These are phyloP conservation scores for Cacoxenus indagator DNA, from an alignment of 2,888 invertebrate genomes.

Conservation along the genomic window DNA sequence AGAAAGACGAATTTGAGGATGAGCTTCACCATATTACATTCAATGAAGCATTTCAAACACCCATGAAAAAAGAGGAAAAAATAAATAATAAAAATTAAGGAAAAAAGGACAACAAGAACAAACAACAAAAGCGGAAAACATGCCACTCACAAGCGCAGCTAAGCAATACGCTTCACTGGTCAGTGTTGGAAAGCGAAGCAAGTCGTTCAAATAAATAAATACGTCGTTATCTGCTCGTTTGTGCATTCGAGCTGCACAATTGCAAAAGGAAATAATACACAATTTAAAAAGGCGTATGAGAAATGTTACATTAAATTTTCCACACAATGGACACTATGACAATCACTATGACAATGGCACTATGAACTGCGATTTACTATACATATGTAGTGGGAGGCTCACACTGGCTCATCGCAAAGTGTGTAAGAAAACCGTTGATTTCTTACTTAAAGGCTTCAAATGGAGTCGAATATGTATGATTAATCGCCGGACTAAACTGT, in stretches of 20 bases:
- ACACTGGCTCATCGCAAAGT: too few relatives aligned
- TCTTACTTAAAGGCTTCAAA: too few relatives aligned
- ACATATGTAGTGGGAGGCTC: too few relatives aligned
- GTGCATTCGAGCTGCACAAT: slow-evolving; percentile 1
- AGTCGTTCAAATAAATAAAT: not conserved
- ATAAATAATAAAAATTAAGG: not conserved
- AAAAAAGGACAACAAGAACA: not conserved
- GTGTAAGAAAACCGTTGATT: too few relatives aligned
- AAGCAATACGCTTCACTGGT: not conserved
- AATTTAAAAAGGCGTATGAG: too few relatives aligned
- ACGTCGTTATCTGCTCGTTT: not conserved
- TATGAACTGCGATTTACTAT: too few relatives aligned
- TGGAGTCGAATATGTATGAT: too few relatives aligned
- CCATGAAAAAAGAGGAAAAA: not conserved
- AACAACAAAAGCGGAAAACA: not conserved
- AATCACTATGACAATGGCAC: not conserved
- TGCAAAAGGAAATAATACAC: slow-evolving; percentile 9
- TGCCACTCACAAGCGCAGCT: slow-evolving; percentile 13
- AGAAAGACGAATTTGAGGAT: not conserved
- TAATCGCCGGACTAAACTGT: too few relatives aligned
- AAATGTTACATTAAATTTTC: slow-evolving; percentile 20
- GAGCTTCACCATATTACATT: not conserved
- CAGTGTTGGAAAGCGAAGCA: slow-evolving; percentile 1
- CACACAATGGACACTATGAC: slow-evolving; percentile 3
- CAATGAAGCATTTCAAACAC: slow-evolving; percentile 12